Conservation (phyloP, 2,888 invertebrate genomes). For the Phlogophora meticulosa region DNA sequence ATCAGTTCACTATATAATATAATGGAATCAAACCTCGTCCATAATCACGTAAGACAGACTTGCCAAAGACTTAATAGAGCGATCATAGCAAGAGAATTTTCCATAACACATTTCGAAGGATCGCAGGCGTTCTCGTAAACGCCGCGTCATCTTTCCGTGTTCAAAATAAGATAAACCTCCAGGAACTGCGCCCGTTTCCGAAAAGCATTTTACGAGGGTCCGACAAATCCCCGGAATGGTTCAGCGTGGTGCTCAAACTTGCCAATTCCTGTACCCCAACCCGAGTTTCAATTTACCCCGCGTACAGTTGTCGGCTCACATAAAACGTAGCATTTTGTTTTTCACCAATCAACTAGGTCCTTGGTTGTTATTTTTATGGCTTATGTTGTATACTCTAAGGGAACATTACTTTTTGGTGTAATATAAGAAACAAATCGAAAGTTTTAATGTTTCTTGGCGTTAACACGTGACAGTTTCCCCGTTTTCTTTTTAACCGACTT, state of each 20-base stretch:
- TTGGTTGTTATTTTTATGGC: slow-evolving; percentile 78
- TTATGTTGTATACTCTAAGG: slow-evolving; percentile 66
- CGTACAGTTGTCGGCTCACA: slow-evolving; percentile 74
- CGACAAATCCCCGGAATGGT: slow-evolving; percentile 81
- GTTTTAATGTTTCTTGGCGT: slow-evolving; percentile 51
- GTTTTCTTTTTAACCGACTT: neutral
- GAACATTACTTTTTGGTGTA: slow-evolving; percentile 61
- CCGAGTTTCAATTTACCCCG: slow-evolving; percentile 85
- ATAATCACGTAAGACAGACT: slow-evolving; percentile 60
- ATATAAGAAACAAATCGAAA: slow-evolving; percentile 53
- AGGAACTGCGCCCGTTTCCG: slow-evolving; percentile 72
- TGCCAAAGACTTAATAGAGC: slow-evolving; percentile 65
- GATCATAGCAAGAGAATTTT: slow-evolving; percentile 70
- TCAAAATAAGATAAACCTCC: slow-evolving; percentile 82
- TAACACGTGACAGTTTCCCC: slow-evolving; percentile 10
- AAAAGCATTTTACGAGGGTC: slow-evolving; percentile 84
- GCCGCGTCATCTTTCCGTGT: slow-evolving; percentile 75
- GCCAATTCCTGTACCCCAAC: slow-evolving; percentile 77
- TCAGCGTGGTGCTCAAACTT: slow-evolving; percentile 77
- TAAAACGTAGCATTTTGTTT: slow-evolving; percentile 81
- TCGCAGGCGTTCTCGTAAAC: slow-evolving; percentile 64
- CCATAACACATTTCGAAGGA: slow-evolving; percentile 69
- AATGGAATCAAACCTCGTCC: slow-evolving; percentile 53
- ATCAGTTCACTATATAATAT: slow-evolving; percentile 6
- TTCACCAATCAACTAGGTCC: slow-evolving; percentile 71